Conservation (phyloP, 2,113 vertebrate species). For the Microcebus tavaratra region DNA sequence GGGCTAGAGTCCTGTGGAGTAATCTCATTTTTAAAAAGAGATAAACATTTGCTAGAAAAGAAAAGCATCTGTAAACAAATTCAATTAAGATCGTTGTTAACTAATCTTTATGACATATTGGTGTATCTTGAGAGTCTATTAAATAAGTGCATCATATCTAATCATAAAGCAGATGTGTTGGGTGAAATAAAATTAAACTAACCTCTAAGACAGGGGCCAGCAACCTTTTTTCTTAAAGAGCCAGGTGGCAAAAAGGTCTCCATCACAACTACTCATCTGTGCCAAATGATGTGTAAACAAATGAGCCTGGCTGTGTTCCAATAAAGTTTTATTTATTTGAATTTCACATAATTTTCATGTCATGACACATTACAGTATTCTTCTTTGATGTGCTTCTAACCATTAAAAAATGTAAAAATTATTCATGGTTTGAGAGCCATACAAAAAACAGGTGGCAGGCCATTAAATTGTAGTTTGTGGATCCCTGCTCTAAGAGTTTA, state of each 20-base stretch:
- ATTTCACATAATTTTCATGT: background rate
- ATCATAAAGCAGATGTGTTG: background rate
- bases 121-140: background rate
- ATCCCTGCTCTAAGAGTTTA: background rate
- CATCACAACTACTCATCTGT: background rate
- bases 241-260: background rate
- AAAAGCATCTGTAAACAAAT: background rate
- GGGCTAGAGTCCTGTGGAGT: background rate
- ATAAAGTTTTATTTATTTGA: background rate
- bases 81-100: background rate
- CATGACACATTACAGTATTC: background rate
- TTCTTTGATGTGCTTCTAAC: background rate
- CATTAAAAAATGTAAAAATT: conserved; percentile 21
- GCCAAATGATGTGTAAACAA: background rate
- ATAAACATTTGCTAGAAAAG: background rate
- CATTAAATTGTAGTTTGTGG: background rate
- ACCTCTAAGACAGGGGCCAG: background rate
- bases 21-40: background rate
- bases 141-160: background rate
- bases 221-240: background rate
- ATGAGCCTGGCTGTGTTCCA: background rate
- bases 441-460: background rate
- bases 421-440: background rate
- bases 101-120: background rate
- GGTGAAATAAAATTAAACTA: background rate